A percentile compares a stretch with the other conserved stretches of the same genome.
Evolutionary conservation across 2,888 invertebrate species (phyloP).

Genomic region (Himalopsyche anomala): DNA sequence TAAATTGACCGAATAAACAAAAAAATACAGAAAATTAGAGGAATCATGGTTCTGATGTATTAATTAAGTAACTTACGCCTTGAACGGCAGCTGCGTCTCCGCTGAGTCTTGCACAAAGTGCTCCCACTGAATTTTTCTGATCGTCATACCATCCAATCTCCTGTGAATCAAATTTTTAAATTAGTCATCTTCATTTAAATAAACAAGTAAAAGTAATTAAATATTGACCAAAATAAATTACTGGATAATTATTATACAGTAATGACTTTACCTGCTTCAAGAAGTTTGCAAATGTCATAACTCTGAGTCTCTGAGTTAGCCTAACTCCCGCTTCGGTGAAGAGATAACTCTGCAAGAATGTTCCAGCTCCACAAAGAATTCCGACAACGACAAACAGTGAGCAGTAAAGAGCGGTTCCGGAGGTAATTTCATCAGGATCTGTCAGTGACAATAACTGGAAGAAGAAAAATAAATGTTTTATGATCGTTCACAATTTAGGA

Average conservation of each 20-base stretch:
- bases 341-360: conserved; percentile 83
- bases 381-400: conserved; percentile 81
- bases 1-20: too few relatives aligned
- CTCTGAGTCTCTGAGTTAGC: conserved; percentile 81
- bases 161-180: conserved; percentile 68
- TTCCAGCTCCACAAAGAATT: conserved; percentile 79
- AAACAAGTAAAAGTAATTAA: not conserved
- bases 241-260: not conserved
- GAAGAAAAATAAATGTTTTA: conserved; percentile 42
- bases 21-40: too few relatives aligned
- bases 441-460: conserved; percentile 79
- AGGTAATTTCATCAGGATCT: conserved; percentile 77
- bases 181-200: too few relatives aligned
- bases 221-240: not conserved
- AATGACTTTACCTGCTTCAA: conserved; percentile 73
- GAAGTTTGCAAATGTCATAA: conserved; percentile 74
- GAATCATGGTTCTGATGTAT: not conserved
- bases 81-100: conserved; percentile 81
- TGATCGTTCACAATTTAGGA: too few relatives aligned
- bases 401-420: conserved; percentile 79
- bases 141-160: conserved; percentile 83
- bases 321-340: conserved; percentile 85
- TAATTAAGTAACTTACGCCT: conserved; percentile 68
- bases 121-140: conserved; percentile 78
- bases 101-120: conserved; percentile 79